Base-by-base conservation (phyloP, 2,113 vertebrate genomes). In the Oncorhynchus mykiss region DNA sequence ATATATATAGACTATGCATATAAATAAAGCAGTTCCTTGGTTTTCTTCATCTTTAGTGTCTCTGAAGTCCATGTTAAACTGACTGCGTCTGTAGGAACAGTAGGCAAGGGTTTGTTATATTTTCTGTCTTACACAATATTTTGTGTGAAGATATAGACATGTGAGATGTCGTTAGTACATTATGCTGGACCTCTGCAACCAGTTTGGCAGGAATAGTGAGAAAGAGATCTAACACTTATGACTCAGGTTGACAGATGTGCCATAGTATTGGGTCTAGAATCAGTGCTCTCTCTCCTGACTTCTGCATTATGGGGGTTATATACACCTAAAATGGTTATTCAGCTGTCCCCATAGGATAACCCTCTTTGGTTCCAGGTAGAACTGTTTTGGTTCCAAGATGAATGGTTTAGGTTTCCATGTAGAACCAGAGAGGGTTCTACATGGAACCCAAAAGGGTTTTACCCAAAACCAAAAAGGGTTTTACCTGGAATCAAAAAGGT, bases 141-240 rank as follows among this genome's bases (percentile, higher is more conserved):
- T 51, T 82, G 77, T 85, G 77, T 70, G 71, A 62, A 39, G n/a
- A 81, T 72, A 48, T 78, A 76, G 70, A 72, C 79, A 73, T 85
- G 80, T 79, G 79, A 82, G 71, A 6, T 27, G 66, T 72, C 29
- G 80, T 11, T 22, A 67, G 83, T 79, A 78, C 79, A 67, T 27
- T 20, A 57, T 57, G 54, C 20, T 6, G 65, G 65, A 29, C 24
- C 14, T 27, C 14, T 79, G 74, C 83, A 87, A 77, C 48, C 39
- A 77, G 71, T 75, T 62, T 64, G 16, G n/a, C 45, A 27, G 62
- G 24, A 66, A 27, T 59, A 77, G 75, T 59, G 70, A 80, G 66
- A 77, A 77, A 54, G 24, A 78, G 48, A 77, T 72, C 78, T 45
- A 70, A 85, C 81, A 84, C 8, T 29, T 70, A 60, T 75, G 78